A percentile compares a stretch with the other conserved stretches of the same genome.
These are phyloP conservation scores for Agonopterix heracliana DNA, from an alignment of 2,888 invertebrate genomes.

Conservation along the genomic window DNA sequence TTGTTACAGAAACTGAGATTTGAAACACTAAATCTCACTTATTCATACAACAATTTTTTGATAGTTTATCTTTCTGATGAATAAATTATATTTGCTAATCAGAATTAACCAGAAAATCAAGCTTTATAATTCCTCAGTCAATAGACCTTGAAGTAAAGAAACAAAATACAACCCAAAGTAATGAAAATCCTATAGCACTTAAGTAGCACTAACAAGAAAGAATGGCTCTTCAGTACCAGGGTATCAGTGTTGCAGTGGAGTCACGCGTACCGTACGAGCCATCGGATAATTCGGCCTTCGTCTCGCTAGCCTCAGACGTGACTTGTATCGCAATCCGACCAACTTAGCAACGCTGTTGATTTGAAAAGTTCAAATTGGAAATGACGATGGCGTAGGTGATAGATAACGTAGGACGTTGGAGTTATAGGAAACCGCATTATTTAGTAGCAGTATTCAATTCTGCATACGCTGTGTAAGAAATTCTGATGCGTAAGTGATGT, in stretches of 20 bases:
- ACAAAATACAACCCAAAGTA: not conserved
- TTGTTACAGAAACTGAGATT: too few species aligned
- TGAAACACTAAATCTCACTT: too few species aligned
- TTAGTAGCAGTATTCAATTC: too few species aligned
- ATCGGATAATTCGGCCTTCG: conserved; percentile 30
- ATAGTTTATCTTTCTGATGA: too few species aligned
- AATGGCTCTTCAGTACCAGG: conserved; percentile 28
- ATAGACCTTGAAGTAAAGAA: too few species aligned
- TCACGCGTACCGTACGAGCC: conserved; percentile 32
- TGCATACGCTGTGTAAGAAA: too few species aligned
- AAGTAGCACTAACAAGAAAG: conserved; percentile 4
- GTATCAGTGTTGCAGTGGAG: conserved; percentile 22
- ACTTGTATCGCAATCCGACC: conserved; percentile 34
- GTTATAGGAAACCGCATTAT: not conserved
- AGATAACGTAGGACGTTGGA: conserved; percentile 1
- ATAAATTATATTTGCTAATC: too few species aligned
- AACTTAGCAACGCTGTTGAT: conserved; percentile 34
- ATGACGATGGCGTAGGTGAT: conserved; percentile 9
- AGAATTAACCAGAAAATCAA: too few species aligned
- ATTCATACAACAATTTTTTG: too few species aligned
- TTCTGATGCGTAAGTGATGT: too few species aligned
- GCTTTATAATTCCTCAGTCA: too few species aligned
- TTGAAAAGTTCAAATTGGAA: conserved; percentile 18
- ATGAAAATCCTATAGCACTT: not conserved
- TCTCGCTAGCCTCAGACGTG: conserved; percentile 36